Percentiles rank a stretch among this genome's conserved stretches.
These are phyloP conservation scores for Drosophila erecta DNA, from an alignment of 1,140 invertebrate species.

Conservation along the genomic window DNA sequence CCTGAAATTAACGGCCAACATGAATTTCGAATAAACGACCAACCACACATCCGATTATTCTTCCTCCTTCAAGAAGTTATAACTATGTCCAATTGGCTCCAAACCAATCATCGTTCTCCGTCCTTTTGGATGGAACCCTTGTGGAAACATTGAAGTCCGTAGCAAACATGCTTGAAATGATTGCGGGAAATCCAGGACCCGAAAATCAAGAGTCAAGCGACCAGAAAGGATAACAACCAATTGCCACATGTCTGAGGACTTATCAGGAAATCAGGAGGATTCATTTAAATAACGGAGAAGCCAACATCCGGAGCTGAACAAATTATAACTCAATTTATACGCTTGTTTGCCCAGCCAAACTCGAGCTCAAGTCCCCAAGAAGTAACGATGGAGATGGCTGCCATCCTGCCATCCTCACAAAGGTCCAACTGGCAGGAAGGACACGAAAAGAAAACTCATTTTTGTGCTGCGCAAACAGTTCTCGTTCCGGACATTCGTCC, in stretches of 20 bases:
- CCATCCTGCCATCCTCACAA: slow-evolving; percentile 48
- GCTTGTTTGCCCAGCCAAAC: slow-evolving; percentile 65
- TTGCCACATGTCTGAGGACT: slow-evolving; percentile 48
- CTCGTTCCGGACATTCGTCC: neutral
- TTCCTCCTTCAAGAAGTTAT: slow-evolving; percentile 7
- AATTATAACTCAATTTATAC: slow-evolving; percentile 78
- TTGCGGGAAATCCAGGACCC: slow-evolving; percentile 15
- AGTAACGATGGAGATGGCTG: slow-evolving; percentile 49
- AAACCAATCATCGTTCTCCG: slow-evolving; percentile 20
- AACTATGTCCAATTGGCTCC: slow-evolving; percentile 20
- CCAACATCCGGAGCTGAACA: slow-evolving; percentile 43
- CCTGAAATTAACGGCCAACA: slow-evolving; percentile 5
- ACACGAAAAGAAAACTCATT: slow-evolving; percentile 59
- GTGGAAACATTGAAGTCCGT: slow-evolving; percentile 13
- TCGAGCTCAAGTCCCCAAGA: slow-evolving; percentile 40
- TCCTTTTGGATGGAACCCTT: neutral
- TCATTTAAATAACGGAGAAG: slow-evolving; percentile 67
- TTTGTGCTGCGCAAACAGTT: slow-evolving; percentile 67
- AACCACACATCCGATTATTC: slow-evolving; percentile 19
- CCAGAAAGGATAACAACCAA: slow-evolving; percentile 52
- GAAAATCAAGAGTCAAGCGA: slow-evolving; percentile 28
- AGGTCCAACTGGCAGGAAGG: slow-evolving; percentile 35
- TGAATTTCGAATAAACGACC: neutral
- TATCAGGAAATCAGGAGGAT: slow-evolving; percentile 36
- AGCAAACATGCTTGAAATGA: slow-evolving; percentile 24